A percentile compares a stretch with the other conserved stretches of the same genome.
Conservation (phyloP, 2,888 invertebrate species). For the Galerucella nymphaeae region DNA sequence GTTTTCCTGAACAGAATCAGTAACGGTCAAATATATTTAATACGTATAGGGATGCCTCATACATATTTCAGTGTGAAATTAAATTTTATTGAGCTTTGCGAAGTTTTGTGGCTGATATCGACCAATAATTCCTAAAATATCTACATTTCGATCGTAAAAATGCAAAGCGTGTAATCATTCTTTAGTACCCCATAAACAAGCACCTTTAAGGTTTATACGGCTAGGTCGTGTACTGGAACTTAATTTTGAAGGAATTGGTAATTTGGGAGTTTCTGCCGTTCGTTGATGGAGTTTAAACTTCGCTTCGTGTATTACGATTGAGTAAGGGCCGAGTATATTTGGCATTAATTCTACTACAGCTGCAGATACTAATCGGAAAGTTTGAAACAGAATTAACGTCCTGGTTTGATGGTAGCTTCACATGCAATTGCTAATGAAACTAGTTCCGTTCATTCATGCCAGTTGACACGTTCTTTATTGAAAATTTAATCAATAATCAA, state of each 20-base stretch:
- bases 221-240: slow-evolving; percentile 28
- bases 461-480: background rate
- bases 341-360: slow-evolving; percentile 25
- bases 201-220: slow-evolving; percentile 38
- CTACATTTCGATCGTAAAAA: slow-evolving; percentile 40
- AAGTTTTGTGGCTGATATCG: slow-evolving; percentile 32
- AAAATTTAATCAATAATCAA: too few relatives aligned
- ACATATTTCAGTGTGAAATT: slow-evolving; percentile 39
- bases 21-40: slow-evolving; percentile 33
- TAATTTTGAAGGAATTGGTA: slow-evolving; percentile 33
- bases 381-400: slow-evolving; percentile 3
- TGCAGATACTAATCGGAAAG: slow-evolving; percentile 18
- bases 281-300: slow-evolving; percentile 26
- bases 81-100: slow-evolving; percentile 37
- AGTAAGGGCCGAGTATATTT: slow-evolving; percentile 20
- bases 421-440: background rate
- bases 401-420: background rate
- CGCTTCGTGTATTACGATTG: slow-evolving; percentile 24
- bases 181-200: slow-evolving; percentile 40
- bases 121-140: slow-evolving; percentile 41
- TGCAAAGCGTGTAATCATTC: slow-evolving; percentile 43
- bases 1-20: slow-evolving; percentile 14
- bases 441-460: background rate
- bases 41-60: slow-evolving; percentile 25
- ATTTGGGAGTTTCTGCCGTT: slow-evolving; percentile 32